phyloP scores from a whole-genome alignment of 2,113 vertebrate species.

The Gadus chalcogrammus region DNA sequence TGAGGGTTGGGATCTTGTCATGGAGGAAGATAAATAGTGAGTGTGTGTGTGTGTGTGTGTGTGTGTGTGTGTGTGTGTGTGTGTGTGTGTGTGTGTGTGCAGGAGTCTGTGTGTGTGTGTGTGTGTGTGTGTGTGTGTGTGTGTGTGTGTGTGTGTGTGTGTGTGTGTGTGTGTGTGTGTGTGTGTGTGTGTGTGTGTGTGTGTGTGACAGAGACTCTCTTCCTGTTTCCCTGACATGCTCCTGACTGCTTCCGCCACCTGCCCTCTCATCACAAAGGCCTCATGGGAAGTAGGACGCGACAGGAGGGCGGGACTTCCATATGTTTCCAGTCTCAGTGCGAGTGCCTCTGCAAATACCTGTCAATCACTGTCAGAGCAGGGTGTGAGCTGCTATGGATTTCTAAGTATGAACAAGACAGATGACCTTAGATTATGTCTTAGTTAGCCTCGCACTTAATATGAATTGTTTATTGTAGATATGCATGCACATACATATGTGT shows the following conservation, averaged over 20 bases:
- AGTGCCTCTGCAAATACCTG: slow-evolving; percentile 62
- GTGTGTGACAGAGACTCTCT: slow-evolving; percentile 46
- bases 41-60: slow-evolving; percentile 1
- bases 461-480: neutral
- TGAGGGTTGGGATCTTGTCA: neutral
- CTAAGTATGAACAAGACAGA: too few relatives aligned
- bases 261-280: slow-evolving; percentile 61
- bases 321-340: slow-evolving; percentile 61
- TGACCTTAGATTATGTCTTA: too few relatives aligned
- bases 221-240: slow-evolving; percentile 66
- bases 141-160: slow-evolving; percentile 48
- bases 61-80: slow-evolving; percentile 3
- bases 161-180: slow-evolving; percentile 42
- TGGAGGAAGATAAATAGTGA: neutral
- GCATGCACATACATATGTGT: neutral
- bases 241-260: slow-evolving; percentile 70
- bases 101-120: slow-evolving; percentile 27
- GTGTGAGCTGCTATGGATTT: slow-evolving; percentile 19
- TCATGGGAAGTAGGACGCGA: slow-evolving; percentile 69
- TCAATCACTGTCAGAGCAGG: slow-evolving; percentile 70
- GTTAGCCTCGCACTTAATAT: too few relatives aligned
- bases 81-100: neutral
- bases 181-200: slow-evolving; percentile 20
- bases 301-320: slow-evolving; percentile 64
- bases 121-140: slow-evolving; percentile 51